phyloP scores from a whole-genome alignment of 2,113 vertebrate species.

The Nothoprocta pentlandii region DNA sequence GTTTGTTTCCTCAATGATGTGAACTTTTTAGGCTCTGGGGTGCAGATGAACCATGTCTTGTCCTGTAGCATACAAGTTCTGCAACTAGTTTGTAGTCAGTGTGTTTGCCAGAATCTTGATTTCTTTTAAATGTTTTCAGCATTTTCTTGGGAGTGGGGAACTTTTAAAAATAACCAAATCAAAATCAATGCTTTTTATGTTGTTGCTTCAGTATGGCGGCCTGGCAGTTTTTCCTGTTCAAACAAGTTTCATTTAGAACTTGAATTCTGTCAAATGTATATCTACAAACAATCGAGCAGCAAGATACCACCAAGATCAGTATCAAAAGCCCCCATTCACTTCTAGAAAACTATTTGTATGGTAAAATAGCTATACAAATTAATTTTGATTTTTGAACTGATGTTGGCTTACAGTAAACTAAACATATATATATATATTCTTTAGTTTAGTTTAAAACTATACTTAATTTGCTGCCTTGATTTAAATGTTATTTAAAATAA shows the following conservation, averaged over 20 bases:
- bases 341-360: background rate
- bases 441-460: background rate
- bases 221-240: background rate
- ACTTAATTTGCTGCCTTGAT: background rate
- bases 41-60: background rate
- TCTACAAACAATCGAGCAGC: background rate
- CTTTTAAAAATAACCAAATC: background rate
- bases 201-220: background rate
- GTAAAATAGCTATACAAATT: background rate
- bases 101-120: background rate
- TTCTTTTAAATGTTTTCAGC: background rate
- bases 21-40: background rate
- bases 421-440: background rate
- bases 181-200: background rate
- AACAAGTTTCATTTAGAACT: background rate
- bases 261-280: background rate
- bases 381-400: background rate
- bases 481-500: background rate
- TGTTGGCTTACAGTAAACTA: background rate
- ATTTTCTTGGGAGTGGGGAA: background rate
- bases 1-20: background rate
- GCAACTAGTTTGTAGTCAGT: background rate
- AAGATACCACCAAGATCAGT: background rate
- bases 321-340: background rate
- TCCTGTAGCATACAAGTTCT: background rate